Evolutionary conservation across 2,797 vertebrate genomes (phyloP), one percentile per base, ranked within the genome.

Genomic region (Sebastes steindachneri): DNA sequence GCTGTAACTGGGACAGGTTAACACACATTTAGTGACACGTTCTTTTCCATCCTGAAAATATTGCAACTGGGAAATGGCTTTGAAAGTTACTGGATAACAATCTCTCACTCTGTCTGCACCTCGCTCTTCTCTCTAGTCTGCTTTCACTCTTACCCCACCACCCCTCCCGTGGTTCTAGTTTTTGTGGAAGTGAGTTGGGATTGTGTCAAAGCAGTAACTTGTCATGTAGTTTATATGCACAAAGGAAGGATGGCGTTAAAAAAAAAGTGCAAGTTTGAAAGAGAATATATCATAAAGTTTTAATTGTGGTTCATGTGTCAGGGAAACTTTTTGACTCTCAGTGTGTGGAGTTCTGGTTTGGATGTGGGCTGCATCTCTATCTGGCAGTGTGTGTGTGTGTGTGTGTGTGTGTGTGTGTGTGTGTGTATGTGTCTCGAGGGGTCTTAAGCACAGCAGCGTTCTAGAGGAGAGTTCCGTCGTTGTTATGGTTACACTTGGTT

Each of bases 401-500:
- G 33, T 31, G 31, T 33, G 76, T 51, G 8, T 9, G 31, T 33
- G 31, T 35, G 76, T 51, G 60, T 14, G 37, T 37, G 73, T 33
- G 58, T 58, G 53, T 59, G 23, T 65, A 76, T 69, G 68, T 54
- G 45, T 76, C 31, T 84, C 17, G 60, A 83, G 85, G 87, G 64
- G 79, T 79, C 82, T 84, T 74, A 75, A 86, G 80, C 89, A 90
- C 90, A 90, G 91, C 90, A 80, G 90, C 91, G 72, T 94, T 95
- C 83, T 89, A n/a, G 84, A 84, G 70, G 86, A 92, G 92, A 94
- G 89, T 93, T 93, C 88, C 77, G 86, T 63, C 55, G 93, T 95
- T 82, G 94, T 94, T 93, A 95, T 95, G 94, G 95, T 88, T 91
- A 95, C 94, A 1, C 81, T 84, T 58, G 4, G 79, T 90, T 90